Conservation (phyloP, 2,888 invertebrate species). For the Trissoscelio sp. region DNA sequence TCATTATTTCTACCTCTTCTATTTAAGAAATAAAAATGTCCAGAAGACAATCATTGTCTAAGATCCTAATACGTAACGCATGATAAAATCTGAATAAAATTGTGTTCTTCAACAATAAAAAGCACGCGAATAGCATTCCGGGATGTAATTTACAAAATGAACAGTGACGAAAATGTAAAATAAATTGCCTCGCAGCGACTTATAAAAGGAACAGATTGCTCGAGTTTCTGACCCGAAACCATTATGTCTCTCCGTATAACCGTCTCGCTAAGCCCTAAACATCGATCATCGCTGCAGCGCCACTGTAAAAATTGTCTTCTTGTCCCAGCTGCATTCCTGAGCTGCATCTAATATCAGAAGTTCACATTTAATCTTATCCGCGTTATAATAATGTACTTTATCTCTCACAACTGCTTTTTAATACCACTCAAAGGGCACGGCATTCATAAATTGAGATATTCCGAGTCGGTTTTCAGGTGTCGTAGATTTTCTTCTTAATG, state of each 20-base stretch:
- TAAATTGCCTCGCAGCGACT: slow-evolving; percentile 4
- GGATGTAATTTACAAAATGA: slow-evolving; percentile 24
- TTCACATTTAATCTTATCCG: slow-evolving; percentile 32
- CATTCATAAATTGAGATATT: slow-evolving; percentile 20
- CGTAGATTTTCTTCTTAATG: background rate
- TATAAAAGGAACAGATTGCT: slow-evolving; percentile 18
- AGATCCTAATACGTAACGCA: background rate
- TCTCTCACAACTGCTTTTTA: slow-evolving; percentile 22
- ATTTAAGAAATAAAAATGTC: background rate
- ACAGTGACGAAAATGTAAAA: slow-evolving; percentile 13
- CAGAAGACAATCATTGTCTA: background rate
- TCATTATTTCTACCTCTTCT: background rate
- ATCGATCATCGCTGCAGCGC: slow-evolving; percentile 25
- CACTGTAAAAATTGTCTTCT: slow-evolving; percentile 9
- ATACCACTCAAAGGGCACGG: background rate
- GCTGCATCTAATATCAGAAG: slow-evolving; percentile 22
- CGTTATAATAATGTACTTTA: slow-evolving; percentile 21
- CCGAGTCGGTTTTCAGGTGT: background rate
- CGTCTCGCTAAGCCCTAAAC: background rate
- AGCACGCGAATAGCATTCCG: background rate
- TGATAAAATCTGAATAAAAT: slow-evolving; percentile 1
- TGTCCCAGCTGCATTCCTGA: slow-evolving; percentile 14
- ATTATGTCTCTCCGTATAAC: slow-evolving; percentile 19
- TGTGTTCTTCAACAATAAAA: background rate
- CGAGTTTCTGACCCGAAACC: slow-evolving; percentile 23